phyloP scores from a whole-genome alignment of 2,888 invertebrate species.

The Lacanobia oleracea region DNA sequence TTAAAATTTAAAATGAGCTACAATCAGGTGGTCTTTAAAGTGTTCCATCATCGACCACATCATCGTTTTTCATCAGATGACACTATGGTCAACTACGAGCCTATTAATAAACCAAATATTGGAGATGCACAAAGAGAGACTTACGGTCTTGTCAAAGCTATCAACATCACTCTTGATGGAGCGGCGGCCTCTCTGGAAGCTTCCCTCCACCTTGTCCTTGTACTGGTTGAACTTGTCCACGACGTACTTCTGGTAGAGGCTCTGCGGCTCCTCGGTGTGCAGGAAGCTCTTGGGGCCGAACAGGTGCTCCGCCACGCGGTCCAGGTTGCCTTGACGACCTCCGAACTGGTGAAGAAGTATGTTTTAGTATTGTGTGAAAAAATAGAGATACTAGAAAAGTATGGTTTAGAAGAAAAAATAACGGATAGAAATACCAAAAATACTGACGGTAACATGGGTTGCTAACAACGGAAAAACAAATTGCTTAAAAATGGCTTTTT shows the following conservation, averaged over 20 bases:
- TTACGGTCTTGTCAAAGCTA: constrained; percentile 87
- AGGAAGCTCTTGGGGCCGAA: constrained; percentile 93
- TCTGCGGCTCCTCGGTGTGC: constrained; percentile 84
- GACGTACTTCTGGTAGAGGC: constrained; percentile 76
- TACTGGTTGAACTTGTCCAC: constrained; percentile 76
- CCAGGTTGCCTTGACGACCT: constrained; percentile 95
- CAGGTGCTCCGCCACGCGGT: constrained; percentile 93
- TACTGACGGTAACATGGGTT: no score
- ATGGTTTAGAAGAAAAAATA: no score
- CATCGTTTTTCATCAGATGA: no score
- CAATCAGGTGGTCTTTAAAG: no score
- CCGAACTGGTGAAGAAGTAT: constrained; percentile 81
- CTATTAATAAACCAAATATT: no score
- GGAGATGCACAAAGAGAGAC: constrained; percentile 10
- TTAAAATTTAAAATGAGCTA: no score
- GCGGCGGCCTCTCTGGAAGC: constrained; percentile 82
- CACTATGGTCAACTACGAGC: no score
- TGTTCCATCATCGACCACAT: no score
- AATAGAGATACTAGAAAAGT: no score
- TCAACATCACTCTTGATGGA: constrained; percentile 85
- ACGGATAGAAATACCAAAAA: no score
- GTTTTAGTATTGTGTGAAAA: background rate
- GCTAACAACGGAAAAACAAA: no score
- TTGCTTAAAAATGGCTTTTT: no score
- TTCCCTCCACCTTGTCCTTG: constrained; percentile 85